These are phyloP conservation scores for Isotomurus palustris DNA, from an alignment of 2,888 invertebrate species.

Conservation along the genomic window DNA sequence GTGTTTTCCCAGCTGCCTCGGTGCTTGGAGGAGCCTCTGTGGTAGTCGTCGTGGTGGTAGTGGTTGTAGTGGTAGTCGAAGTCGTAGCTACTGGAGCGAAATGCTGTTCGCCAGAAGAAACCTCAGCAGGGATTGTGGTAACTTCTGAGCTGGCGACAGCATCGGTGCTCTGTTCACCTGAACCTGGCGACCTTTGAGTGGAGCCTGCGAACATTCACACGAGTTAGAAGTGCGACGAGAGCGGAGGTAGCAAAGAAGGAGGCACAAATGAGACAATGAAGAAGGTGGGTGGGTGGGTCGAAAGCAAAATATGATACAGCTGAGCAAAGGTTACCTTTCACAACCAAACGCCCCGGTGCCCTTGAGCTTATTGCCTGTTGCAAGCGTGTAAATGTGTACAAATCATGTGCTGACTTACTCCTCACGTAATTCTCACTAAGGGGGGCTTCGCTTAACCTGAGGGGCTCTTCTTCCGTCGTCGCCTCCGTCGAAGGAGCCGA, in stretches of 20 bases:
- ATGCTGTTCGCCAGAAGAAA: conserved; percentile 1
- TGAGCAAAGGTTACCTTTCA: background rate
- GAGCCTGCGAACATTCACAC: background rate
- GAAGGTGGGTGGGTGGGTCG: too few relatives aligned
- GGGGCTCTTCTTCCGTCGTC: too few relatives aligned
- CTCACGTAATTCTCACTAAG: conserved; percentile 42
- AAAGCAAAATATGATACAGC: too few relatives aligned
- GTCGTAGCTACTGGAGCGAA: conserved; percentile 11
- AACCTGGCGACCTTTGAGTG: background rate
- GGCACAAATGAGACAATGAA: too few relatives aligned
- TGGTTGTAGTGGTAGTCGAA: conserved; percentile 26
- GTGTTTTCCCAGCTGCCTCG: conserved; percentile 29
- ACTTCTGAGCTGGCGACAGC: conserved; percentile 23
- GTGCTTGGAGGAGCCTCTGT: conserved; percentile 21
- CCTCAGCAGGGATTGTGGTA: conserved; percentile 7
- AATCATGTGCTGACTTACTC: conserved; percentile 42
- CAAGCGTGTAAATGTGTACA: conserved; percentile 43
- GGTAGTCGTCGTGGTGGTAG: conserved; percentile 22
- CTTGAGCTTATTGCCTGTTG: conserved; percentile 45
- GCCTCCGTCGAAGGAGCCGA: background rate
- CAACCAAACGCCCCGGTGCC: conserved; percentile 25
- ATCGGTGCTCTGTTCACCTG: conserved; percentile 26
- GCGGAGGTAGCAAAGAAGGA: too few relatives aligned
- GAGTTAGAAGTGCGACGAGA: background rate
- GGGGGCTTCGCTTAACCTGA: conserved; percentile 12